A percentile compares a stretch with the other conserved stretches of the same genome.
phyloP scores from a whole-genome alignment of 2,797 vertebrate genomes.

The Ciconia nigra region DNA sequence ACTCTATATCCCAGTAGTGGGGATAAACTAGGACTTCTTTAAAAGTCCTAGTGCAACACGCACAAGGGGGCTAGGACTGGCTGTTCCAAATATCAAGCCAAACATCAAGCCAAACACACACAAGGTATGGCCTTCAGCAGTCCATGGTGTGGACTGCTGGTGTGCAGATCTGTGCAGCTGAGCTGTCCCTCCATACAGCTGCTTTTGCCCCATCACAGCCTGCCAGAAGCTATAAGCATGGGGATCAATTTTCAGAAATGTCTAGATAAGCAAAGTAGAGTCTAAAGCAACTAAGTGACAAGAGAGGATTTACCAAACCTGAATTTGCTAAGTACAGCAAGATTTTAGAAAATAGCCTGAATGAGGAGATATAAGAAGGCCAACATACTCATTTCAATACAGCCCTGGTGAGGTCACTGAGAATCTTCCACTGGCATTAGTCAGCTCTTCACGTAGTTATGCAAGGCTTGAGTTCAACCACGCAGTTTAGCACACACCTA shows the following conservation, averaged over 20 bases:
- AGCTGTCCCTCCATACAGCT: neutral
- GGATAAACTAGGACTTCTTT: neutral
- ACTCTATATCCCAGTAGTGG: neutral
- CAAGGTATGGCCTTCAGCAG: neutral
- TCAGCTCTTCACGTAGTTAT: neutral
- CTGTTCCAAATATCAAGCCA: neutral
- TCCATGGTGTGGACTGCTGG: neutral
- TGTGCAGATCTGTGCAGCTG: neutral
- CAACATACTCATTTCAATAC: neutral
- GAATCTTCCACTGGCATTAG: neutral
- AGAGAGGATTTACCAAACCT: neutral
- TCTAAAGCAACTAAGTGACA: neutral
- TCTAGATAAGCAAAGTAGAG: neutral
- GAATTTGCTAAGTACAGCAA: neutral
- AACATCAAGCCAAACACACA: neutral
- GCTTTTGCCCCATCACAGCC: neutral
- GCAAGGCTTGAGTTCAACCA: neutral
- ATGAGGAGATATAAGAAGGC: neutral
- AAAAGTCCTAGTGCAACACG: neutral
- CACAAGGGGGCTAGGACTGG: neutral
- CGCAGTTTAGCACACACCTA: fast-evolving
- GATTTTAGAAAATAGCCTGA: neutral
- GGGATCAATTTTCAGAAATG: neutral
- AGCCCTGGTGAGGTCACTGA: neutral
- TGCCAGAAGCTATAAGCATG: neutral